Evolutionary conservation across 2,888 invertebrate genomes (phyloP).

Genomic region (Drosophila multiciliata): DNA sequence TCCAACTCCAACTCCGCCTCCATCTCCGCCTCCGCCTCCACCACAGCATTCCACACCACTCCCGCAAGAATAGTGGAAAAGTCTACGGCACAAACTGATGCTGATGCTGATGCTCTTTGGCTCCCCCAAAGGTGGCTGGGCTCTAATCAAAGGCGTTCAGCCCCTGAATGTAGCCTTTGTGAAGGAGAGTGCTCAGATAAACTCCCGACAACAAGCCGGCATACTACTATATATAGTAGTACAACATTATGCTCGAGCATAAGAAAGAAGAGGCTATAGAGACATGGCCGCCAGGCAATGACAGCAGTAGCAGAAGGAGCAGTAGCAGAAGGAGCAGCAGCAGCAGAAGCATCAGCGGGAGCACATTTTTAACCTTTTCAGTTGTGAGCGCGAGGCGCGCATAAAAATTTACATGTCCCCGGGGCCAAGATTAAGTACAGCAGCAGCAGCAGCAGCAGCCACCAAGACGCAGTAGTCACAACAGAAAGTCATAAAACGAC

Average conservation of each 20-base stretch:
- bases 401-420: conserved; percentile 83
- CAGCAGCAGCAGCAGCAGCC: conserved; percentile 63
- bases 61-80: conserved; percentile 56
- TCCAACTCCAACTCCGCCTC: neutral
- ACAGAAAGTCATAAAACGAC: conserved; percentile 70
- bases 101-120: conserved; percentile 19
- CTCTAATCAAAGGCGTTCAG: conserved; percentile 80
- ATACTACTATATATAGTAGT: conserved; percentile 10
- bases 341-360: neutral
- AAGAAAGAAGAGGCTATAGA: conserved; percentile 76
- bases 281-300: conserved; percentile 73
- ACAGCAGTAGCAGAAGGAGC: conserved; percentile 30
- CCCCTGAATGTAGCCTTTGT: conserved; percentile 81
- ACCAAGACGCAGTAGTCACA: conserved; percentile 53
- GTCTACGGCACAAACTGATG: conserved; percentile 22
- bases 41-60: neutral
- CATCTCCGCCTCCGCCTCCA: no score
- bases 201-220: conserved; percentile 39
- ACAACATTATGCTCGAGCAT: conserved; percentile 45
- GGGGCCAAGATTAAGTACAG: conserved; percentile 82
- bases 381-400: conserved; percentile 54
- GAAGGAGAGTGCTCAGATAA: conserved; percentile 68
- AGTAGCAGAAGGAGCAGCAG: conserved; percentile 8
- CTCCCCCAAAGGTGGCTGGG: conserved; percentile 71
- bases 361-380: conserved; percentile 75